Evolutionary conservation across 2,888 invertebrate genomes (phyloP).

Genomic region (Noctua janthe): DNA sequence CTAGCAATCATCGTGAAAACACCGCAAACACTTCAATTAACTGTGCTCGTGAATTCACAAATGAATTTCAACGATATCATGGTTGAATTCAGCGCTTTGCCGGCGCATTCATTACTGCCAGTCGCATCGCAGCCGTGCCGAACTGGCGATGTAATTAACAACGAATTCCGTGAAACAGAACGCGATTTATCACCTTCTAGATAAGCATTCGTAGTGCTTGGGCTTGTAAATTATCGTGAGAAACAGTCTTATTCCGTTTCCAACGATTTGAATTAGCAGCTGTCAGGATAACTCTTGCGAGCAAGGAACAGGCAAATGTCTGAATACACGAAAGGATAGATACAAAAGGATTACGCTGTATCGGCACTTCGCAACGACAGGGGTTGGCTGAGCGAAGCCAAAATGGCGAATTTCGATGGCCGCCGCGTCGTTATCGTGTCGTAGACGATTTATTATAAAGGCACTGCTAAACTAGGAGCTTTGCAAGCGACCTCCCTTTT

Average conservation of each 20-base stretch:
- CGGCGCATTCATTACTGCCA: constrained; percentile 76
- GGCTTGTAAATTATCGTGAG: constrained; percentile 57
- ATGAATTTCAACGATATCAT: constrained; percentile 74
- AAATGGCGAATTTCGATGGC: constrained; percentile 53
- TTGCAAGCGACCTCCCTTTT: constrained; percentile 20
- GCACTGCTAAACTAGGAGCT: constrained; percentile 44
- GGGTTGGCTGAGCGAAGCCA: constrained; percentile 34
- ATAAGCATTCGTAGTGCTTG: constrained; percentile 60
- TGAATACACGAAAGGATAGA: constrained; percentile 53
- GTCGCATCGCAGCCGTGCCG: constrained; percentile 62
- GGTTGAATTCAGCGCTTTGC: constrained; percentile 73
- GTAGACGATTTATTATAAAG: constrained; percentile 61
- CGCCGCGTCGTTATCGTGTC: constrained; percentile 53
- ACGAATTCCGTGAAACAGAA: constrained; percentile 72
- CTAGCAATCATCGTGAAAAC: constrained; percentile 60
- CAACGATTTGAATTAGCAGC: constrained; percentile 51
- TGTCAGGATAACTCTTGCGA: constrained; percentile 50
- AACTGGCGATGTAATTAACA: constrained; percentile 78
- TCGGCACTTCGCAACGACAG: constrained; percentile 54
- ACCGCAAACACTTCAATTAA: constrained; percentile 69
- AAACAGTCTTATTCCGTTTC: constrained; percentile 46
- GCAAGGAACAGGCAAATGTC: constrained; percentile 41
- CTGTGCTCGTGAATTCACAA: constrained; percentile 62
- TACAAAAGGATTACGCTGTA: constrained; percentile 64
- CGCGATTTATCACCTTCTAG: constrained; percentile 68